Base-by-base conservation (phyloP, 2,797 vertebrate genomes). In the Mycteria americana region DNA sequence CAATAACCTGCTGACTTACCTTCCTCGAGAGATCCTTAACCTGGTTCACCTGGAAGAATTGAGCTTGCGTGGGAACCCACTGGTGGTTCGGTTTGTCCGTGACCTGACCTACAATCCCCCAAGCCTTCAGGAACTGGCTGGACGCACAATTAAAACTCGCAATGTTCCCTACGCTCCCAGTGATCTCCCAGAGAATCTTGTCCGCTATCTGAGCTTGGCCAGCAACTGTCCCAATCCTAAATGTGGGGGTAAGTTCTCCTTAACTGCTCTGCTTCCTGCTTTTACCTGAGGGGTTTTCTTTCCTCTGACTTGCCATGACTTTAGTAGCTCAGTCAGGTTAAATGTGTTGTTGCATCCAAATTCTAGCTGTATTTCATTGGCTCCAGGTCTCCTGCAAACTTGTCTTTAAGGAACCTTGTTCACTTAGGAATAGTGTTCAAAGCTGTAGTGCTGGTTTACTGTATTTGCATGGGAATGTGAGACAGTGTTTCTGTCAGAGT, bases 141-240 rank as follows among this genome's bases (percentile, higher is more conserved):
- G 98, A 1, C 99, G 99, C 37, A 98, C 99, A 6, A 77, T 99
- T 53, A 99, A 99, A 98, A 99, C 99, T 24, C 98, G 98, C 89
- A 99, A 99, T 50, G 96, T 99, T 59, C 98, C 98, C 13, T 99
- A 99, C 30, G 94, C 96, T 11, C 98, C 98, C 50, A 95, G 92
- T 1, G 99, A 99, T 67, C 98, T 99, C 92, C 99, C 99, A 0
- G 98, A 96, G 33, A 98, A 99, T 85, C 98, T 99, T 7, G 95
- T 99, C 76, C 97, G 91, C 13, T 99, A 99, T 95, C 98, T 99
- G 89, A 98, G 99, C 96, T 97, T 99, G 96, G 99, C 99, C 96
- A 99, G 99, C 99, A 99, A 99, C 97, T 99, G 99, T 63, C 99
- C 99, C 95, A 99, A 99, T 95, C 99, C 99, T 45, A 99, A 99